Evolutionary conservation across 2,888 invertebrate genomes (phyloP), one percentile per base, ranked within the genome.

Genomic region (Oligia latruncula): DNA sequence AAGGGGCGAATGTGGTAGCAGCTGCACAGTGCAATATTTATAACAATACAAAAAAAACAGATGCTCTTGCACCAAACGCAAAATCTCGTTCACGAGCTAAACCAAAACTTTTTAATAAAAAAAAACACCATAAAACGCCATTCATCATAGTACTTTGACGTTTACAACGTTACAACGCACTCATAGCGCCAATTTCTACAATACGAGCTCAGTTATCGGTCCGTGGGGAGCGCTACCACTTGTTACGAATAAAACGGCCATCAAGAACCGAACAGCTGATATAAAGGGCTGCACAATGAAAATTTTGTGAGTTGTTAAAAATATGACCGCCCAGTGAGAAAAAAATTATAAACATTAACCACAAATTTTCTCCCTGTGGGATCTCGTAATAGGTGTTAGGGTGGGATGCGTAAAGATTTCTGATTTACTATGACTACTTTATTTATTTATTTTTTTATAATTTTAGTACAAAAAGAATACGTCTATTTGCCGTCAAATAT

Each of bases 121-220:
- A 46, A 58, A 83, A 85, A 77, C 35, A 40, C 23, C 62, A 70
- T 64, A 52, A 78, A 82, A 78, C 13, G 40, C 71, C 60, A 71
- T 87, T 70, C 17, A 74, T 88, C 80, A 84, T 71, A 77, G 64
- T 71, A 70, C 66, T 79, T 66, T 80, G 85, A 81, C 82, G 77
- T 87, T 89, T 81, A 87, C 79, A 87, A 72, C 74, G 66, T 89
- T 82, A 87, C 76, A 89, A 72, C 74, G 68, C 71, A 67, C 80
- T 87, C 82, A 71, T 76, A 76, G 71, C 83, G 68, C 83, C 80
- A 89, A 82, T 85, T 85, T 87, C 81, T 81, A 79, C 77, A 78
- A 84, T 77, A 80, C 74, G 77, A 73, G 77, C 71, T 68, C 85
- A 73, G 78, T 81, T 89, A 85, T 87, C 65, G 79, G 70, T 70